phyloP scores from a whole-genome alignment of 2,113 vertebrate genomes.

The Lutjanus erythropterus region DNA sequence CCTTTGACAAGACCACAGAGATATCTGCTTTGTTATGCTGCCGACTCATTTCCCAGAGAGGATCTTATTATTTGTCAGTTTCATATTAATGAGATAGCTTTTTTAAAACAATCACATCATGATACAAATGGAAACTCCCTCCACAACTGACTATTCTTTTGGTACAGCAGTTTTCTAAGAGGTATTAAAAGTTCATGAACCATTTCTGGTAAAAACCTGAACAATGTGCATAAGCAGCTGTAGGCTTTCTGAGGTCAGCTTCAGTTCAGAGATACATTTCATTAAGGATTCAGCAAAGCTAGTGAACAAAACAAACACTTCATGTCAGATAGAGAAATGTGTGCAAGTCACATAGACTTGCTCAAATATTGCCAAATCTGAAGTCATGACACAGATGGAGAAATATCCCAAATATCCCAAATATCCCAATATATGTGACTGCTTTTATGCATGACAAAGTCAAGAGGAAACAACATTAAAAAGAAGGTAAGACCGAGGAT shows the following conservation, averaged over 20 bases:
- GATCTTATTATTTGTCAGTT: background rate
- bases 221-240: background rate
- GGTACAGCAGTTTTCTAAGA: background rate
- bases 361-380: constrained; percentile 12
- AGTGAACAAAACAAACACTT: constrained; percentile 13
- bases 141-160: background rate
- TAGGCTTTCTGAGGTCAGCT: background rate
- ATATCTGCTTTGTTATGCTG: constrained; percentile 4
- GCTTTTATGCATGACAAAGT: constrained; percentile 12
- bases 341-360: background rate
- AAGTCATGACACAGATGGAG: constrained; percentile 10
- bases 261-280: background rate
- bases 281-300: background rate
- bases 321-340: background rate
- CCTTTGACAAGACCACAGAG: background rate
- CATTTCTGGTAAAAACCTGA: background rate
- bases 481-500: background rate
- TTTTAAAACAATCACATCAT: background rate
- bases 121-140: background rate
- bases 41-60: background rate
- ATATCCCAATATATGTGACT: background rate
- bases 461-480: background rate
- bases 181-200: background rate
- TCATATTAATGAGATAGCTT: background rate
- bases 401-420: background rate